Evolutionary conservation across 2,888 invertebrate species (phyloP), one percentile per base, ranked within the genome.

Genomic region (Brenthis hecate): DNA sequence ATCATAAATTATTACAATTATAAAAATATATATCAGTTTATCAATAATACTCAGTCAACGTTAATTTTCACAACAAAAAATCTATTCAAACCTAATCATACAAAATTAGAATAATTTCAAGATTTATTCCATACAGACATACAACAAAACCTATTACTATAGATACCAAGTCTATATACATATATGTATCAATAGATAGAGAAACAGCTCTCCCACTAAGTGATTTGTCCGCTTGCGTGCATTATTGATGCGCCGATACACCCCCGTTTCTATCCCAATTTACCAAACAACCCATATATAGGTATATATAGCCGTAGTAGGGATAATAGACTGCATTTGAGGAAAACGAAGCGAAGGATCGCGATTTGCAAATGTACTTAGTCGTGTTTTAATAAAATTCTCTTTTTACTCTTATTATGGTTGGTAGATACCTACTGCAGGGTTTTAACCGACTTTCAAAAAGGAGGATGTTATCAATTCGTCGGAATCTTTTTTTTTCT

Each of bases 161-260:
- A 36, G 36, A 51, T 65, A 65, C 32, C 36, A 8, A 43, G 36
- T 43, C 8, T 56, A 65, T 51, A 56, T 62, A 55, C 16, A 53
- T 58, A 48, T 47, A 23, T 47, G 48, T 19, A 53, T 55, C 56
- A 43, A 65, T 70, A 73, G 62, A 71, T 61, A 70, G 62, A 62
- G 55, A 72, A 68, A 73, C 66, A 72, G 61, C 65, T 47, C 74
- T 73, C 72, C 77, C 83, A 81, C 82, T 87, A 86, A 88, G 88
- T 88, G 89, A 83, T 86, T 85, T 86, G 88, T 86, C 86, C 87
- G 89, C 83, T 86, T 79, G 76, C 81, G 36, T 89, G 87, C 84
- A 89, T 89, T 85, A 88, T 89, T 88, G 79, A 89, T 89, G 87
- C 77, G 71, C 69, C 53, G 65, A 54, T 70, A 67, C 66, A 58